Evolutionary conservation across 2,888 invertebrate species (phyloP), one percentile per base, ranked within the genome.

Genomic region (Drosophila affinis): DNA sequence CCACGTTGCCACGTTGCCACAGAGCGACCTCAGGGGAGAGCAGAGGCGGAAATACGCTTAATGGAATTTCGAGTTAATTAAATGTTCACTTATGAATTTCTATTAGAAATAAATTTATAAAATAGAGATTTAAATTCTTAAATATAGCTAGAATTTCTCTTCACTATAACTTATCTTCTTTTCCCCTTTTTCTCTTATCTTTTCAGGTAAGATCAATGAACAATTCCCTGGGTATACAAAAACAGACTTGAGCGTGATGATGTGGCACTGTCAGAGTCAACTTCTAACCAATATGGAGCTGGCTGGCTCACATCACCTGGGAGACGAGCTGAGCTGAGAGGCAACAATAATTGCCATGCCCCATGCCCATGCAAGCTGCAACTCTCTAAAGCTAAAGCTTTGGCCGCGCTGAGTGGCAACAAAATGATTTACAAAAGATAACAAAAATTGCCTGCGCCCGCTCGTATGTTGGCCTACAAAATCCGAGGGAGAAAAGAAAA

Each of bases 391-490:
- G 10, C 10, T 24, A 6, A 12, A 39, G 12, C 75, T 64, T 80
- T 85, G 72, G 75, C 57, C 69, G 67, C 64, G 77, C 27, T 27
- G 74, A 75, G 67, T 80, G 71, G 86, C 84, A 81, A 86, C 84
- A 81, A 83, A 83, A 86, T 83, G 82, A 83, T 83, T 87, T 83
- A 74, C 81, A 76, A 60, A 62, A 86, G 82, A 83, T 83, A 83
- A 86, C 87, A 83, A 73, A 86, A 83, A 83, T 83, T 86, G 81
- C 84, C 76, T 76, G 75, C 78, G 49, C 51, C 12, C n/a, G n/a
- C n/a, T 68, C 59, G 57, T 75, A 58, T 51, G 64, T 27, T 64
- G 82, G 82, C 82, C 82, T 86, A 83, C 83, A 82, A 83, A 75
- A 72, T 77, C 78, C 27, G 55, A 39, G 39, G 39, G n/a, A 63